Percentiles rank a stretch among this genome's conserved stretches.
Conservation (phyloP, 2,113 vertebrate genomes). For the Pteronura brasiliensis region DNA sequence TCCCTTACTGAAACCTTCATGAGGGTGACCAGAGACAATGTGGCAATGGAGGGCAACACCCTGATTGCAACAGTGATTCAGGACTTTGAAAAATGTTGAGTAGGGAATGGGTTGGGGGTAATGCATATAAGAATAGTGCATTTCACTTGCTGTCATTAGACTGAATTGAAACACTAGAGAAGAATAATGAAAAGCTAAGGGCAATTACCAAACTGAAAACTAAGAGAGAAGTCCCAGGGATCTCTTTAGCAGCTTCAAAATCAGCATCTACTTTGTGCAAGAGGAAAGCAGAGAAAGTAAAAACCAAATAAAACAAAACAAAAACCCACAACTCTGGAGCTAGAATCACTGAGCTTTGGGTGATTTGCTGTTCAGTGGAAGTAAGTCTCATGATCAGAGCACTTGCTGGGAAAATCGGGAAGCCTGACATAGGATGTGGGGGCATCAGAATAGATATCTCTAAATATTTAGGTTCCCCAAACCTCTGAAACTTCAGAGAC, state of each 20-base stretch:
- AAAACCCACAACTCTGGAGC: neutral
- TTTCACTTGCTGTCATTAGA: neutral
- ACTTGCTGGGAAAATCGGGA: neutral
- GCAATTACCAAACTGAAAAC: neutral
- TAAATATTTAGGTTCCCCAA: neutral
- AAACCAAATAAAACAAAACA: neutral
- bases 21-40: neutral
- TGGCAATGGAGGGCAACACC: neutral
- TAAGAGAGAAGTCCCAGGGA: neutral
- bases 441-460: neutral
- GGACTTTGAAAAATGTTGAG: neutral
- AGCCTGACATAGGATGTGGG: neutral
- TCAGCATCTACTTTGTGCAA: neutral
- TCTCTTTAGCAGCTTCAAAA: neutral
- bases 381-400: neutral
- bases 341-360: neutral
- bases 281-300: neutral
- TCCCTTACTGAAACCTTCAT: neutral
- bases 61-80: neutral
- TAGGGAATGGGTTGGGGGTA: neutral
- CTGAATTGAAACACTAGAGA: neutral
- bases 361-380: neutral
- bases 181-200: neutral
- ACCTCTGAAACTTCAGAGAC: neutral
- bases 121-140: neutral